Evolutionary conservation across 2,888 invertebrate species (phyloP), one percentile per base, ranked within the genome.

Genomic region (Bugulina stolonifera): DNA sequence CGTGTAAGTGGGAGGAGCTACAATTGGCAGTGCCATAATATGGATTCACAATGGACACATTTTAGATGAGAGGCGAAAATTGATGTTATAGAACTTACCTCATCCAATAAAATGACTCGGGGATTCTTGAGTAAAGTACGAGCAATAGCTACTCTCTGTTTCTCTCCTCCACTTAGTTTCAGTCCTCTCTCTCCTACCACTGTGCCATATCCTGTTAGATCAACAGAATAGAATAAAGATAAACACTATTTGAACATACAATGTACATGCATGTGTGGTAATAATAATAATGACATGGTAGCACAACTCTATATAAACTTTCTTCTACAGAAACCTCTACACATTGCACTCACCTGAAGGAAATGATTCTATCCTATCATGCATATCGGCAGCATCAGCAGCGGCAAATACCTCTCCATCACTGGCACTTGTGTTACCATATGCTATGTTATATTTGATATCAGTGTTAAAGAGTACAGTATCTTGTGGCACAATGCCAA

Each of bases 101-200:
- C 98, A 83, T 98, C 98, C 10, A 98, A 86, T 1, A 98, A 86
- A 14, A 98, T 92, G 74, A 97, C 91, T 54, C 89, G 88, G 0
- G 97, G 97, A 1, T 93, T 89, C 84, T 98, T 98, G 34, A 99
- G 87, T 32, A 99, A 88, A 0, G 97, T 97, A 75, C 98, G 87
- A 0, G 98, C 98, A 76, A 98, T 98, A 0, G 97, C 98, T 73
- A 98, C 93, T 76, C 97, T 88, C 83, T 99, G 98, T 81, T 99
- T 98, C 83, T 98, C 98, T 0, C 98, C 98, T 0, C 98, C 98
- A 82, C 96, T 96, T 74, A 98, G 86, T 75, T 95, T 90, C 73
- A 98, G 85, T 2, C 98, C 98, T 81, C 98, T 87, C 85, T 98
- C 98, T 3, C 98, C 98, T 27, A 98, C 86, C 73, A 84, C 74